Evolutionary conservation across 2,888 invertebrate genomes (phyloP).

Genomic region (Drosophila demipolita): DNA sequence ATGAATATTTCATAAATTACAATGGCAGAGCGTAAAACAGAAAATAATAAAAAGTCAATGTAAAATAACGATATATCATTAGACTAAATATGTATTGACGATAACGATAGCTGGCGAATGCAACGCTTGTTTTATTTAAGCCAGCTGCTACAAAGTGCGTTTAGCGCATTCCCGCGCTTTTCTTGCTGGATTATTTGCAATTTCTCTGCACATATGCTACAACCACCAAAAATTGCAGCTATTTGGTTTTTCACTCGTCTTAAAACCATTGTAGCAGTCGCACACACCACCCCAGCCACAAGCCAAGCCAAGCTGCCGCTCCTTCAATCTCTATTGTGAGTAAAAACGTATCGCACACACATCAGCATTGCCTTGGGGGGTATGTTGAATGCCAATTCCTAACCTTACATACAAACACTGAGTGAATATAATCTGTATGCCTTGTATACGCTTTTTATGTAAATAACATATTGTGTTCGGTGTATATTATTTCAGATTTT

Average conservation of each 20-base stretch:
- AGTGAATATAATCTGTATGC: background rate
- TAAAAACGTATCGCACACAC: slow-evolving; percentile 5
- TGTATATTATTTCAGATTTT: slow-evolving; percentile 35
- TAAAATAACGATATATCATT: slow-evolving; percentile 8
- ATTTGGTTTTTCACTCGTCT: slow-evolving; percentile 57
- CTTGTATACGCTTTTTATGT: background rate
- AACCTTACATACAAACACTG: slow-evolving; percentile 56
- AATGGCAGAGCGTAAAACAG: background rate
- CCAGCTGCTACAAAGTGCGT: slow-evolving; percentile 29
- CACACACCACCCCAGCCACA: slow-evolving; percentile 36
- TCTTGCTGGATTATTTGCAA: slow-evolving; percentile 35
- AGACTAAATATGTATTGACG: background rate
- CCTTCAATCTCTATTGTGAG: slow-evolving; percentile 30
- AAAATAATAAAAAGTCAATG: background rate
- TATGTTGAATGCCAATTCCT: slow-evolving; percentile 25
- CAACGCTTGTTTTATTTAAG: slow-evolving; percentile 24
- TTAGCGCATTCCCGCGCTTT: slow-evolving; percentile 54
- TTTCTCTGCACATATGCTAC: slow-evolving; percentile 14
- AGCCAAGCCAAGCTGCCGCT: slow-evolving; percentile 8
- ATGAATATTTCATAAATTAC: slow-evolving; percentile 19
- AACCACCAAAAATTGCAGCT: slow-evolving; percentile 31
- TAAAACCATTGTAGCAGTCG: slow-evolving; percentile 54
- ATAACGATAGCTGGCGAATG: slow-evolving; percentile 5
- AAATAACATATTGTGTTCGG: background rate
- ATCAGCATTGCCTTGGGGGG: slow-evolving; percentile 9